phyloP scores from a whole-genome alignment of 2,113 vertebrate genomes.

The Cynoglossus semilaevis region DNA sequence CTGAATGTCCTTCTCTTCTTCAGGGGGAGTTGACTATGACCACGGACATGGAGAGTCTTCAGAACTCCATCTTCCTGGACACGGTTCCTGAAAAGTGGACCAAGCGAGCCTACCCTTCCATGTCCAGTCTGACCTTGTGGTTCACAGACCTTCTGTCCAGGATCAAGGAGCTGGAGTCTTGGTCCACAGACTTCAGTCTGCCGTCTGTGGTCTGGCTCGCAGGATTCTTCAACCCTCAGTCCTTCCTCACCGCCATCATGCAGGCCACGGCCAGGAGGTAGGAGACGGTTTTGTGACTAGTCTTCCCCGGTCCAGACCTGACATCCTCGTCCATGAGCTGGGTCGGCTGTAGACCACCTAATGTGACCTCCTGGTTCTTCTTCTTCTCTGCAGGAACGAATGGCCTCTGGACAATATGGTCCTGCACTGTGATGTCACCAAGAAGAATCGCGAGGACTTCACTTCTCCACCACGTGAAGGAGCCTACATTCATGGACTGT shows the following conservation, averaged over 20 bases:
- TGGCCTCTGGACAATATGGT: constrained; percentile 93
- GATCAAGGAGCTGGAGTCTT: constrained; percentile 87
- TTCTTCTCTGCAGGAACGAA: constrained; percentile 81
- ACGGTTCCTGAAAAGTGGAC: constrained; percentile 85
- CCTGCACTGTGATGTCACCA: constrained; percentile 90
- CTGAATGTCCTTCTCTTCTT: neutral
- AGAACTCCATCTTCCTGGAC: constrained; percentile 85
- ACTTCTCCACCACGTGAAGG: constrained; percentile 86
- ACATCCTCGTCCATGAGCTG: too few species aligned
- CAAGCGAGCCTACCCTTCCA: constrained; percentile 87
- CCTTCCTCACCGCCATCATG: constrained; percentile 94
- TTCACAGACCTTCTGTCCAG: constrained; percentile 85
- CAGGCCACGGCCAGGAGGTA: constrained; percentile 83
- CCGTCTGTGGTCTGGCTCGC: constrained; percentile 87
- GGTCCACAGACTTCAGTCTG: constrained; percentile 85
- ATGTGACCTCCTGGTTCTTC: too few species aligned
- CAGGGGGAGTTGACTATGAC: constrained; percentile 96
- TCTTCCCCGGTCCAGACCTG: too few species aligned
- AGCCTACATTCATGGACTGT: constrained; percentile 86
- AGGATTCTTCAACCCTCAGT: constrained; percentile 94
- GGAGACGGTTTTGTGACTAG: neutral
- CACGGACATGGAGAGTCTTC: constrained; percentile 87
- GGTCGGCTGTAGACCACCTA: too few species aligned
- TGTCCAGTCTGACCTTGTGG: constrained; percentile 82
- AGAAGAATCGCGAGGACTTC: constrained; percentile 87